These are phyloP conservation scores for Phrynosoma platyrhinos DNA, from an alignment of 2,113 vertebrate species.

Conservation along the genomic window DNA sequence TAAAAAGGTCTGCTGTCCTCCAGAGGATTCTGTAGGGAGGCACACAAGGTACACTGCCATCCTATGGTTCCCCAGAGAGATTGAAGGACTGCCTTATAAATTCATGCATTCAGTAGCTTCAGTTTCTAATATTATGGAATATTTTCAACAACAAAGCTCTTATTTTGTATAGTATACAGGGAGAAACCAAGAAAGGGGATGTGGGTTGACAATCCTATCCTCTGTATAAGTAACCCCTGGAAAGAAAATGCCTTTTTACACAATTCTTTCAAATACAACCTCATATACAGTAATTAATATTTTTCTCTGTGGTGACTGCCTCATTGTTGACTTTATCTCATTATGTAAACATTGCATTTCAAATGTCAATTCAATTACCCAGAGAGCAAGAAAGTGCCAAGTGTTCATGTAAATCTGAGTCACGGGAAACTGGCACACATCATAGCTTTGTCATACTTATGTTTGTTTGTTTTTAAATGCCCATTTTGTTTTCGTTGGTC, in stretches of 20 bases:
- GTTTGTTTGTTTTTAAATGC: no score
- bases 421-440: not conserved
- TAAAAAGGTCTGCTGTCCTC: not conserved
- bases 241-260: not conserved
- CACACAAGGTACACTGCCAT: not conserved
- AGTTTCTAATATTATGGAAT: not conserved
- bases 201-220: not conserved
- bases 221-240: not conserved
- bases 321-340: not conserved
- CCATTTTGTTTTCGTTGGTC: not conserved
- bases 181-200: not conserved
- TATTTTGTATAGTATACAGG: not conserved
- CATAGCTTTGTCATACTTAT: not conserved
- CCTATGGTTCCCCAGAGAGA: not conserved
- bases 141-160: not conserved
- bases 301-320: not conserved
- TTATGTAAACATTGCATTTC: not conserved
- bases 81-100: not conserved
- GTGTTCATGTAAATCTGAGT: not conserved
- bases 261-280: not conserved
- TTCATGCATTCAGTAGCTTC: not conserved
- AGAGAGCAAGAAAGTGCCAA: not conserved
- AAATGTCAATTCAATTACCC: not conserved
- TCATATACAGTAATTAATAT: not conserved
- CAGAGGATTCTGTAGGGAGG: not conserved